Base-by-base conservation (phyloP, 1,140 invertebrate genomes). In the Plectus sambesii region DNA sequence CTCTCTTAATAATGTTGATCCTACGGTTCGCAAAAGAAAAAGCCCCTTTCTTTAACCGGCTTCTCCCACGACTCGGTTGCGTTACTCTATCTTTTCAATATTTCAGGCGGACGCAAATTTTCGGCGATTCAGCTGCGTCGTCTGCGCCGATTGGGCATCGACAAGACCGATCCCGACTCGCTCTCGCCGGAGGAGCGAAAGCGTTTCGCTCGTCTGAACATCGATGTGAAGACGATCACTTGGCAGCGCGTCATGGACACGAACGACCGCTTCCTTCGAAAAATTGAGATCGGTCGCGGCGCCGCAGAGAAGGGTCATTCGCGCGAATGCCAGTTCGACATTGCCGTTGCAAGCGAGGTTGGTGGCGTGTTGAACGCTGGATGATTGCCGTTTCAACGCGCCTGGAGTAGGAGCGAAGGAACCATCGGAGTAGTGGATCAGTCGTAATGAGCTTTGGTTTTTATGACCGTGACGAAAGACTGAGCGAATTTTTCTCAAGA, bases 211-310 rank as follows among this genome's bases (percentile, higher is more conserved):
- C 76, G 90, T 50, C 74, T 98, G 2, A 80, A 98, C 69, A 88
- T 99, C 53, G 87, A 99, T 74, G 78, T 83, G 1, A 70, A 77
- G 8, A 87, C 86, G 15, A 83, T 98, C 43, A 84, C 85, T 48
- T 97, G 88, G 87, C 83, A 85, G 47, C 80, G 93, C 79, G 92
- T 94, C 29, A 73, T 99, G 56, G 93, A 98, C 70, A 81, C 87
- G 6, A 98, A 96, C 71, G 94, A 99, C 70, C 75, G 93, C 60
- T 96, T 89, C 69, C 73, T 99, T n/a, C 78, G 94, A 5, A 82
- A 86, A 73, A 87, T 99, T 24, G 94, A 87, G 1, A 80, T 98
- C 62, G 94, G 93, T 0, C 80, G 92, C 66, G 84, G 83, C n/a
- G 76, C 82, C n/a, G 85, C 85, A 0, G 92, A 98, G 70, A 92